Percentiles rank a stretch among this genome's conserved stretches.
Conservation (phyloP, 2,888 invertebrate species). For the Heliconius hortense region DNA sequence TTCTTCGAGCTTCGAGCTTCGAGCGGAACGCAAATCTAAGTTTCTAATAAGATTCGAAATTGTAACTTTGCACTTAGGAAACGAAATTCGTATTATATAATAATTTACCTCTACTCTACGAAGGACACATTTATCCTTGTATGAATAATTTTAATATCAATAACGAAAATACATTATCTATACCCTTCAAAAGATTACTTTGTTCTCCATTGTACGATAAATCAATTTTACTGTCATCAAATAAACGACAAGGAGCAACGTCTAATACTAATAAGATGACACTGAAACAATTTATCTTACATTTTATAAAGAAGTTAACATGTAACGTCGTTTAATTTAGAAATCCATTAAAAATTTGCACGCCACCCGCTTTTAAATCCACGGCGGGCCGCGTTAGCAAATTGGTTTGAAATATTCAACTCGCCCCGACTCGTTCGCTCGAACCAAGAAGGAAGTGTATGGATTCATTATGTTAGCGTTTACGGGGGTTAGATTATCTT, state of each 20-base stretch:
- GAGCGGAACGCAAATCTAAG: too few relatives aligned
- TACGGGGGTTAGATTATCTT: constrained; percentile 15
- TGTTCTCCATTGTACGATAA: not conserved
- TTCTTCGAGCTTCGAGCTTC: too few relatives aligned
- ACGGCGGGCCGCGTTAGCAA: constrained; percentile 46
- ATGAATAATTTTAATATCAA: too few relatives aligned
- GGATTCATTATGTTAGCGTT: constrained; percentile 30
- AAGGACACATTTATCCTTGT: too few relatives aligned
- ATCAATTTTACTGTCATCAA: not conserved
- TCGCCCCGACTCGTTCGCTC: constrained; percentile 7
- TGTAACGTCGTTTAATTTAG: constrained; percentile 31
- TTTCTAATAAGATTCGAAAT: too few relatives aligned
- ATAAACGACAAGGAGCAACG: not conserved
- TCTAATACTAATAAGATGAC: constrained; percentile 3
- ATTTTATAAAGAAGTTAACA: constrained; percentile 10
- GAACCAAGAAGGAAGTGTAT: constrained; percentile 25
- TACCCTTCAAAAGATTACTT: not conserved
- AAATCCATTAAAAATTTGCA: constrained; percentile 32
- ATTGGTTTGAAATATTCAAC: constrained; percentile 53
- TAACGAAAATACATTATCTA: not conserved
- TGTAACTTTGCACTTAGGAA: too few relatives aligned
- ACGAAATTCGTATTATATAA: too few relatives aligned
- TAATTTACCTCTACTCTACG: too few relatives aligned
- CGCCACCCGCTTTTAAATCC: constrained; percentile 37
- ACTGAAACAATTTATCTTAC: not conserved